A percentile compares a stretch with the other conserved stretches of the same genome.
Evolutionary conservation across 2,113 vertebrate species (phyloP).

Genomic region (Oxygymnocypris stewartii): DNA sequence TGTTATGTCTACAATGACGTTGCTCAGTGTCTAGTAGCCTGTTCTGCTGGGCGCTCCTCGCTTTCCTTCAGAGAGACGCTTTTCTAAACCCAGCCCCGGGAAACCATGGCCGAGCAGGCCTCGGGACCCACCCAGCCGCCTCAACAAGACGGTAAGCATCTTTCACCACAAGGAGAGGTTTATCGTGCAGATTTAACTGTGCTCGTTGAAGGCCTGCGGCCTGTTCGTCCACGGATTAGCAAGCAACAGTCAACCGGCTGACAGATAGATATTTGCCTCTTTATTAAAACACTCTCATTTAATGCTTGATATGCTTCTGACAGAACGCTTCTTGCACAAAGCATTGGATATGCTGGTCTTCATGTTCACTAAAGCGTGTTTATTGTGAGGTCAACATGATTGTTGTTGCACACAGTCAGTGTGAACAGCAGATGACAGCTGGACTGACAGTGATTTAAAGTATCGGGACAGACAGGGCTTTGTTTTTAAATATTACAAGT

Average conservation of each 20-base stretch:
- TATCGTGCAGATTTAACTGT: slow-evolving; percentile 35
- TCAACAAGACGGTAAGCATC: slow-evolving; percentile 73
- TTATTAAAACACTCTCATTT: neutral
- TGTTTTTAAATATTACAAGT: neutral
- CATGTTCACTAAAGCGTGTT: neutral
- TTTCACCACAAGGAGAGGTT: neutral
- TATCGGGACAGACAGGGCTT: neutral
- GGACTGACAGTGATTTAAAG: neutral
- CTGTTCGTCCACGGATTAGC: slow-evolving; percentile 71
- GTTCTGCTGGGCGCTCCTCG: slow-evolving; percentile 71
- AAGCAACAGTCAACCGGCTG: slow-evolving; percentile 71
- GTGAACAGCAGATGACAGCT: slow-evolving; percentile 29
- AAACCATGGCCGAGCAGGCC: slow-evolving; percentile 79
- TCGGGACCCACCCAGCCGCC: slow-evolving; percentile 69
- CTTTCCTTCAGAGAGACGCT: slow-evolving; percentile 60
- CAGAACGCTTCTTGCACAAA: neutral
- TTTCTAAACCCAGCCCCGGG: slow-evolving; percentile 57
- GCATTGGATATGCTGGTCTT: neutral
- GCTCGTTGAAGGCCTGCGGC: slow-evolving; percentile 64
- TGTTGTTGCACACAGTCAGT: slow-evolving; percentile 1
- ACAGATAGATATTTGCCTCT: neutral
- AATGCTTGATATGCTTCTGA: neutral
- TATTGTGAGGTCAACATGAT: neutral
- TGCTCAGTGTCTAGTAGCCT: slow-evolving; percentile 71
- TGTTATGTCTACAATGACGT: slow-evolving; percentile 73